Conservation (phyloP, 2,888 invertebrate species). For the Diabrotica balteata region DNA sequence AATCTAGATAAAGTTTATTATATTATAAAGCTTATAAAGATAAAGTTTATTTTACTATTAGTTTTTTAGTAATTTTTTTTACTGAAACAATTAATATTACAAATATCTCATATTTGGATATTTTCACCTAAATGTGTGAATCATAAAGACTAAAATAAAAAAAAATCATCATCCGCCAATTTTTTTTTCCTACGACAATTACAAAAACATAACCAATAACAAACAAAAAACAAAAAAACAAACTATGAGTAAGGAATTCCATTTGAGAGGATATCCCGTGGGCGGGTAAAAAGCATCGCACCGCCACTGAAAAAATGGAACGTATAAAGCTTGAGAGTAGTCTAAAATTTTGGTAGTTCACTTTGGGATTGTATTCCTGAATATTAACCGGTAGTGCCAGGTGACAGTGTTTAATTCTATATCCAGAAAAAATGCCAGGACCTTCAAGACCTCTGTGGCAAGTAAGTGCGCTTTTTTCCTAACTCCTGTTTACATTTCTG, state of each 20-base stretch:
- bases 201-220: slow-evolving; percentile 29
- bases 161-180: too few relatives aligned
- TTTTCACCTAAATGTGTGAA: too few relatives aligned
- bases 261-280: slow-evolving; percentile 42
- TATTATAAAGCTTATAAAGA: too few relatives aligned
- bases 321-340: slow-evolving; percentile 52
- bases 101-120: too few relatives aligned
- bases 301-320: slow-evolving; percentile 53
- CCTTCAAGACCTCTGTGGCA: slow-evolving; percentile 75
- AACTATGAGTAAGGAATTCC: slow-evolving; percentile 47
- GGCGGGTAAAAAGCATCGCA: slow-evolving; percentile 42
- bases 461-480: slow-evolving; percentile 57
- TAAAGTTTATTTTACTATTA: too few relatives aligned
- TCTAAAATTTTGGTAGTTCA: slow-evolving; percentile 51
- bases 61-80: too few relatives aligned
- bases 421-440: slow-evolving; percentile 70
- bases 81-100: too few relatives aligned
- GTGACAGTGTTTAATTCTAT: slow-evolving; percentile 29
- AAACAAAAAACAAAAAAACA: slow-evolving; percentile 25
- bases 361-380: slow-evolving; percentile 47
- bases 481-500: not conserved
- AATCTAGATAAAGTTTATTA: too few relatives aligned
- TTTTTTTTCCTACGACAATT: not conserved
- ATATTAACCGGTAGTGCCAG: slow-evolving; percentile 46
- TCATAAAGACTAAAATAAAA: too few relatives aligned